A percentile compares a stretch with the other conserved stretches of the same genome.
phyloP scores from a whole-genome alignment of 1,140 invertebrate species.

The Adelges cooleyi region DNA sequence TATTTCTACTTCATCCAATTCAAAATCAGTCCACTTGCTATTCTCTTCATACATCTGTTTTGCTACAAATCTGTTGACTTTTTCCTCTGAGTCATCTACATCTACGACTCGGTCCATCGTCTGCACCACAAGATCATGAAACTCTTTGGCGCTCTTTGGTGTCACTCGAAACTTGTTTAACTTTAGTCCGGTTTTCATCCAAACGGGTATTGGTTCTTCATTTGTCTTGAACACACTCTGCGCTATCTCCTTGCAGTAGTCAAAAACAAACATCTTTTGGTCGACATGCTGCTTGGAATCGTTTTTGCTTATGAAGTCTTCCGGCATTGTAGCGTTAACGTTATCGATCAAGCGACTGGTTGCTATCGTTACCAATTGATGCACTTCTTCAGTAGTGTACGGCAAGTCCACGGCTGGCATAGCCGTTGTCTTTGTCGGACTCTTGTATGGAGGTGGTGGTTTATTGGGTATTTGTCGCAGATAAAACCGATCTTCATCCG shows the following conservation, averaged over 20 bases:
- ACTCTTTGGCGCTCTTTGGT: neutral
- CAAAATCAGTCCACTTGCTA: conserved; percentile 4
- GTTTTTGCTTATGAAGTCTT: neutral
- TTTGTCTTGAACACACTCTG: neutral
- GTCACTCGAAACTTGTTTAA: neutral
- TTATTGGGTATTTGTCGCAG: conserved; percentile 5
- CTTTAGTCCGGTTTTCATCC: neutral
- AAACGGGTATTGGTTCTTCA: neutral
- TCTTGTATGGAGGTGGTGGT: conserved; percentile 10
- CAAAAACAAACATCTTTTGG: conserved; percentile 8
- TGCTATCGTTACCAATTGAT: neutral
- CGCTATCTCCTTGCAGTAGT: conserved; percentile 7
- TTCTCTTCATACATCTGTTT: conserved; percentile 9
- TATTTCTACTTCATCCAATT: conserved; percentile 1
- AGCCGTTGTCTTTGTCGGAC: neutral
- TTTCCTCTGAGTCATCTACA: neutral
- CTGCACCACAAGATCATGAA: conserved; percentile 7
- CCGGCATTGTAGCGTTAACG: neutral
- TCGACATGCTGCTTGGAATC: neutral
- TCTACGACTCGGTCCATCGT: neutral
- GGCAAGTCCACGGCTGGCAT: neutral
- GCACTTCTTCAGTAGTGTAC: neutral
- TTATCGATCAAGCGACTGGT: neutral
- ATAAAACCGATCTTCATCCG: neutral
- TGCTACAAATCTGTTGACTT: conserved; percentile 2